Conservation (phyloP, 2,113 vertebrate genomes). For the Verasper variegatus region DNA sequence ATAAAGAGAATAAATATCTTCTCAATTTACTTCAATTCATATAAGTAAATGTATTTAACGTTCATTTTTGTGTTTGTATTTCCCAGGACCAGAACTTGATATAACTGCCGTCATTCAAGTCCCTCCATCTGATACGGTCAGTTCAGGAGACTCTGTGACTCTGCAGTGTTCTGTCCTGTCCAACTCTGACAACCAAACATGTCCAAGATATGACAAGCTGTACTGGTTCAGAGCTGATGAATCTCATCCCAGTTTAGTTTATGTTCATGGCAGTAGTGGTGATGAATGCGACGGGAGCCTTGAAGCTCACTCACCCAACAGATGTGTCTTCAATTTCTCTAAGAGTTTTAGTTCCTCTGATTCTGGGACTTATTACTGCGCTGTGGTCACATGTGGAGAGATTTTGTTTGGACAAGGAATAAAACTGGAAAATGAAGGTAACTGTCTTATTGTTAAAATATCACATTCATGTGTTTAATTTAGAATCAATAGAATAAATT, state of each 20-base stretch:
- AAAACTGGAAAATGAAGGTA: too few species aligned
- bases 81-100: not conserved
- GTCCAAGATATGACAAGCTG: constrained; percentile 24
- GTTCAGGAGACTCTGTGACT: constrained; percentile 38
- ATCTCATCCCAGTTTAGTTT: constrained; percentile 17
- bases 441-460: too few species aligned
- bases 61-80: not conserved
- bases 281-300: constrained; percentile 1
- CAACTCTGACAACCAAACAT: constrained; percentile 11
- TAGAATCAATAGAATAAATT: too few species aligned
- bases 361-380: constrained; percentile 52
- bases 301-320: not conserved
- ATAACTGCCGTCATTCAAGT: not conserved
- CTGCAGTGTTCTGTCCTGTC: constrained; percentile 54
- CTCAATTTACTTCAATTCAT: not conserved
- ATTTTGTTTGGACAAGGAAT: constrained; percentile 44
- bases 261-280: not conserved
- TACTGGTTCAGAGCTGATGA: constrained; percentile 51
- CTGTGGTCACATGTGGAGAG: constrained; percentile 45
- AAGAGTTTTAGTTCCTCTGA: constrained; percentile 30
- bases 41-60: not conserved
- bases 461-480: too few species aligned
- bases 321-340: constrained; percentile 20
- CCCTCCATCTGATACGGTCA: constrained; percentile 1
- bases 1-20: not conserved